Base-by-base conservation (phyloP, 2,113 vertebrate species). In the Clupea harengus region DNA sequence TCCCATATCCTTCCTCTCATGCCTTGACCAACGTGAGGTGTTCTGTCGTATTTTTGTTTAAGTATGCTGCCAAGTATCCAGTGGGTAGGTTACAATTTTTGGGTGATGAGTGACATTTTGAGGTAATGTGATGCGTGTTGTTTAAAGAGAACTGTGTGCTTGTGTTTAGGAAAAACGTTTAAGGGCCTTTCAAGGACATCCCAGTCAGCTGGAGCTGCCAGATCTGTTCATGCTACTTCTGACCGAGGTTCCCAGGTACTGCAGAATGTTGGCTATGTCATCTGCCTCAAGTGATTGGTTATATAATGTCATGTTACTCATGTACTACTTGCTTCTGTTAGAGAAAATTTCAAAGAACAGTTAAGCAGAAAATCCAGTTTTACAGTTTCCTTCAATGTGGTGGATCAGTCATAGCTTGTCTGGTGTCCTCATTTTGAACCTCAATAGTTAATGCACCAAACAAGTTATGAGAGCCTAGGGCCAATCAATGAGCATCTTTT, bases 161-260 rank as follows among this genome's bases (percentile, higher is more conserved):
- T 75, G 45, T 49, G 39, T 82, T 15, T 87, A 90, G 88, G 89
- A 88, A 46, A 86, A 88, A 78, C 45, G 52, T 8, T 32, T 89
- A 45, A 86, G 50, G 81, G 47, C 75, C 4, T 90, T 84, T 46
- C 81, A 72, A 20, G 88, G 88, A 22, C 88, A 90, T 6, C 88
- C 22, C 60, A 60, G 80, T 25, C 82, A 64, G 18, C 87, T 90
- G 47, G 85, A 75, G 32, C 87, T 88, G 72, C 60, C 87, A 10
- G 88, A 89, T 46, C 80, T 88, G n/a, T 88, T 90, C 87, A 86
- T 90, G 87, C 75, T 89, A 13, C 85, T 89, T 7, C 67, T 90
- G 15, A 87, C 88, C 64, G 81, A 86, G 49, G 49, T 90, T 10
- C 84, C 87, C 25, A 89, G 89, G 85, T 90, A 78, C 81, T 72